Evolutionary conservation across 2,113 vertebrate species (phyloP).

Genomic region (Anhinga anhinga): DNA sequence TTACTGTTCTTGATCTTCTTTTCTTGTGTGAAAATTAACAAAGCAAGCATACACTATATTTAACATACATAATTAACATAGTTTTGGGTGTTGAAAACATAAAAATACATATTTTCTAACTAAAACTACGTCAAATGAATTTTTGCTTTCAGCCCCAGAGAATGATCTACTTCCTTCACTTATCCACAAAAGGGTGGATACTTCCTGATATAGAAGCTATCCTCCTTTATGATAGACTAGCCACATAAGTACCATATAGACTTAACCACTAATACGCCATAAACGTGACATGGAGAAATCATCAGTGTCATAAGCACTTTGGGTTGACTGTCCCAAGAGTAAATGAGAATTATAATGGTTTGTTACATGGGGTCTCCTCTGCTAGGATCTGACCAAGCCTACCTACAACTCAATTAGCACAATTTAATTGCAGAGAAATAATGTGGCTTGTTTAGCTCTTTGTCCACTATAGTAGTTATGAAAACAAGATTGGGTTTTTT

Average conservation of each 20-base stretch:
- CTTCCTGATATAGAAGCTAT: background rate
- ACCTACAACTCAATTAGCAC: background rate
- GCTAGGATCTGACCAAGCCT: background rate
- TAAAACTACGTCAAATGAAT: background rate
- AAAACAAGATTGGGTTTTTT: background rate
- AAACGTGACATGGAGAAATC: background rate
- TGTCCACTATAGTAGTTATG: background rate
- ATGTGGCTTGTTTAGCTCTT: background rate
- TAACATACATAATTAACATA: background rate
- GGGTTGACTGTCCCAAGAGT: background rate
- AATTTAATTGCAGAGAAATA: background rate
- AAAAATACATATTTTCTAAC: background rate
- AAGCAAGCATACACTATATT: background rate
- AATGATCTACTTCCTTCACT: background rate
- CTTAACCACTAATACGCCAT: background rate
- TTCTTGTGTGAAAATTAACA: background rate
- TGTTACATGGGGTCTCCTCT: background rate
- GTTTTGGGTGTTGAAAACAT: background rate
- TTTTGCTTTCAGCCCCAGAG: background rate
- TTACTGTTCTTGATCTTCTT: background rate
- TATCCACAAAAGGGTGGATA: background rate
- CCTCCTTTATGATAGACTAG: background rate
- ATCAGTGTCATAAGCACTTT: background rate
- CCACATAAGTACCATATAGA: background rate
- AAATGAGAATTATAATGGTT: background rate